Evolutionary conservation across 2,888 invertebrate genomes (phyloP).

Genomic region (Bombylius discolor): DNA sequence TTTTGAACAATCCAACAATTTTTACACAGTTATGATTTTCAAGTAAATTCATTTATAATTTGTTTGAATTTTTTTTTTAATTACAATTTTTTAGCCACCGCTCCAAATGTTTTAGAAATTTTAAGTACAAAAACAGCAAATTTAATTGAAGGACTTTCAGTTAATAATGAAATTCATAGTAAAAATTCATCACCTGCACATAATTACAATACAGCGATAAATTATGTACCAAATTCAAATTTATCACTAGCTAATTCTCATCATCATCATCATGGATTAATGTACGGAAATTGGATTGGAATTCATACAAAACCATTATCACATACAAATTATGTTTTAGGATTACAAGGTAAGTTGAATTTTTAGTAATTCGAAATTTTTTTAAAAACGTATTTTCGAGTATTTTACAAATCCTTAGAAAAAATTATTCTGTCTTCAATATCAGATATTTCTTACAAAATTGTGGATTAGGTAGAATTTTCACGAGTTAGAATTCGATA

Average conservation of each 20-base stretch:
- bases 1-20: too few species aligned
- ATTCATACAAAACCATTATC: conserved; percentile 30
- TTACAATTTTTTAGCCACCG: conserved; percentile 15
- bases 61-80: background rate
- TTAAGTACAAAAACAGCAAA: conserved; percentile 16
- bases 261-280: conserved; percentile 16
- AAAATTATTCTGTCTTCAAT: too few species aligned
- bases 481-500: too few species aligned
- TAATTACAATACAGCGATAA: background rate
- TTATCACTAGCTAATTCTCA: conserved; percentile 8
- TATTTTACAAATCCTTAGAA: too few species aligned
- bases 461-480: too few species aligned
- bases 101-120: conserved; percentile 18
- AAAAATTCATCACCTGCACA: background rate
- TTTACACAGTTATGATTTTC: too few species aligned
- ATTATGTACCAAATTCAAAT: conserved; percentile 2
- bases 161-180: background rate
- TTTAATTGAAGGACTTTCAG: conserved; percentile 14
- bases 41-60: too few species aligned
- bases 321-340: conserved; percentile 40
- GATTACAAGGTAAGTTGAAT: conserved; percentile 45
- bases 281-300: conserved; percentile 26
- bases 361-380: too few species aligned
- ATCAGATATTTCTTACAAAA: too few species aligned
- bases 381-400: too few species aligned